Base-by-base conservation (phyloP, 2,113 vertebrate genomes). In the Accipiter virgatus region DNA sequence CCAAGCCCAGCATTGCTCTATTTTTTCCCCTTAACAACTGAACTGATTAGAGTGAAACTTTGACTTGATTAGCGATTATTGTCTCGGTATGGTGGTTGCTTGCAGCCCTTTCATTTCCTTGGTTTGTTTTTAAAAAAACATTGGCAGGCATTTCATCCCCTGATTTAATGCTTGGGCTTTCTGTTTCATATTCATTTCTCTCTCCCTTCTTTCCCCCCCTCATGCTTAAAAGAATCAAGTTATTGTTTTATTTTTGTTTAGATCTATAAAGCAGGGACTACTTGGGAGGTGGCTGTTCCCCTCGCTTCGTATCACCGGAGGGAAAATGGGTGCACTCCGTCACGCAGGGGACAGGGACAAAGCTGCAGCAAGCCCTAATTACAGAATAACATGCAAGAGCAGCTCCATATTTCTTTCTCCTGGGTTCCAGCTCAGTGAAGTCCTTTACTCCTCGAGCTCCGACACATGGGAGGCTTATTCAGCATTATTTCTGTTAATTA, bases 1-100 rank as follows among this genome's bases (percentile, higher is more conserved):
- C 88, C 56, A 4, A 25, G 73, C 52, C 47, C 71, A 78, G 92
- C 90, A 42, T 58, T 25, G 91, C 95, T 97, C 95, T 88, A 6
- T 52, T 45, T 93, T 97, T 88, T 67, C 63, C 40, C 88, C 89
- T 67, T 86, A 97, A 98, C 96, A 98, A 96, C 97, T 95, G 97
- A 98, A 97, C 96, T 98, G 98, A 98, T 98, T 97, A 97, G 97
- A 96, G 94, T 61, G 95, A 97, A 97, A 96, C 96, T 98, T 98
- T 50, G 91, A 94, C 97, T 97, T 98, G 98, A 98, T 98, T 97
- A 98, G 98, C 48, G 91, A 97, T 97, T 90, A 96, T 97, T 97
- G 97, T 98, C 77, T 66, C 34, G 0, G 62, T 23, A 29, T 91
- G 97, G 97, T n/a, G 80, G 95, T 63, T 92, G 92, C 88, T 84